These are phyloP conservation scores for Meriones unguiculatus DNA, from an alignment of 2,113 vertebrate species.

Conservation along the genomic window DNA sequence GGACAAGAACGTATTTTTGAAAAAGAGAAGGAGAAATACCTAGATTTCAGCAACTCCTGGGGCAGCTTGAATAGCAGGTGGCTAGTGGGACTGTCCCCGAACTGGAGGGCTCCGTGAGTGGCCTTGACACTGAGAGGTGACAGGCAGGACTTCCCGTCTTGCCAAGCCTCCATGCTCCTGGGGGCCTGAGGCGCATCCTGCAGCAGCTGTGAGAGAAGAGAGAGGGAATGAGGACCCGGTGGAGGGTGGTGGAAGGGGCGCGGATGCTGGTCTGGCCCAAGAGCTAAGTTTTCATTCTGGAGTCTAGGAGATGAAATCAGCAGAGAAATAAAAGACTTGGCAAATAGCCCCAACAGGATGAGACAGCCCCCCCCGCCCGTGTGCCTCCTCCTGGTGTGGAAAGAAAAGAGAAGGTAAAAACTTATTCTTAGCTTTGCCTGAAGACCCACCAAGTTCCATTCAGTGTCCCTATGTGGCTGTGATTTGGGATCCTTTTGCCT, in stretches of 20 bases:
- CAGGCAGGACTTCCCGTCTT: constrained; percentile 54
- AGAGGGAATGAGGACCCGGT: background rate
- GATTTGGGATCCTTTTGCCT: background rate
- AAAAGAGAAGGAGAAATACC: constrained; percentile 77
- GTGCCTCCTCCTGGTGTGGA: background rate
- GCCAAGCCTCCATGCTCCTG: constrained; percentile 31
- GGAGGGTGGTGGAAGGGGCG: background rate
- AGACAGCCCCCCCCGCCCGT: background rate
- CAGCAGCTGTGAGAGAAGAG: constrained; percentile 58
- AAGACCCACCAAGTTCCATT: background rate
- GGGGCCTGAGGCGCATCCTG: constrained; percentile 67
- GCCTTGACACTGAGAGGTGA: constrained; percentile 63
- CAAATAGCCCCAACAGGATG: rapidly evolving
- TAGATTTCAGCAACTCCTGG: constrained; percentile 85
- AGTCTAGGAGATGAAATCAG: background rate
- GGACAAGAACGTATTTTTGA: background rate
- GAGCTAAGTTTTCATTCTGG: background rate
- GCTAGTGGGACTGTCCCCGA: constrained; percentile 90
- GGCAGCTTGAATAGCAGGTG: constrained; percentile 89
- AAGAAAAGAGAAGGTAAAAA: background rate
- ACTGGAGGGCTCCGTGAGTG: constrained; percentile 84
- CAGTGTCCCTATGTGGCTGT: background rate
- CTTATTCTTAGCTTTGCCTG: background rate
- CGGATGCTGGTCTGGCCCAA: background rate
- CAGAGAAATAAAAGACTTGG: background rate